phyloP scores from a whole-genome alignment of 2,888 invertebrate genomes.

The Agapostemon virescens region DNA sequence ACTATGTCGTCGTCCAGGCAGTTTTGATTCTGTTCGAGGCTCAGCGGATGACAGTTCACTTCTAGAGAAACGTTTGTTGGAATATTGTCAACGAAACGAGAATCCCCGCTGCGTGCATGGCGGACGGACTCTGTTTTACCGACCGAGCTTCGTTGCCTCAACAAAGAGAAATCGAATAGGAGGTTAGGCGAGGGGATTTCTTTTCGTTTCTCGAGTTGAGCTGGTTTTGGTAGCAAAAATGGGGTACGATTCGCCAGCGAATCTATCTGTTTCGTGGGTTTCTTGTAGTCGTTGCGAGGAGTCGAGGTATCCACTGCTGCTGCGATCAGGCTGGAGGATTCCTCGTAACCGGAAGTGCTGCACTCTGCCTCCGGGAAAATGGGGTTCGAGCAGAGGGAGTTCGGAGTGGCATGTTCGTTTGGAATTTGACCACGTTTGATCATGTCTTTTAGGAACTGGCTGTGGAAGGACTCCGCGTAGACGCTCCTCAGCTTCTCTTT shows the following conservation, averaged over 20 bases:
- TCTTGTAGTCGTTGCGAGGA: neutral
- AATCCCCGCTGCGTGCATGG: too few relatives aligned
- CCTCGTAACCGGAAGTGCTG: neutral
- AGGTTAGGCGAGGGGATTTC: neutral
- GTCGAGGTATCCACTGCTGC: neutral
- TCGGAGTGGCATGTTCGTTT: neutral
- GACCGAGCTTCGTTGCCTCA: neutral
- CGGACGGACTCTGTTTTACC: neutral
- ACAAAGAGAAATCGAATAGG: slow-evolving; percentile 5
- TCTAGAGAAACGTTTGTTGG: neutral
- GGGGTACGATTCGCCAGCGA: neutral
- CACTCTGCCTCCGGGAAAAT: neutral
- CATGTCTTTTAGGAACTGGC: slow-evolving; percentile 18
- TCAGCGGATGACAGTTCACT: neutral
- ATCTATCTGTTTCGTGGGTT: neutral
- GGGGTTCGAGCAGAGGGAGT: neutral
- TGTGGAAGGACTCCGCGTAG: slow-evolving; percentile 35
- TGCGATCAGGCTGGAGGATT: neutral
- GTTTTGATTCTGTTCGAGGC: neutral
- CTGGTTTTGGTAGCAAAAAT: neutral
- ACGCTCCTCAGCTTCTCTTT: slow-evolving; percentile 35
- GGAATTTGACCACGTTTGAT: slow-evolving; percentile 18
- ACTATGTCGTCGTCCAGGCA: neutral
- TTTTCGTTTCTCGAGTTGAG: neutral
- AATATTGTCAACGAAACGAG: neutral